Conservation (phyloP, 2,113 vertebrate genomes). For the Helogale parvula region DNA sequence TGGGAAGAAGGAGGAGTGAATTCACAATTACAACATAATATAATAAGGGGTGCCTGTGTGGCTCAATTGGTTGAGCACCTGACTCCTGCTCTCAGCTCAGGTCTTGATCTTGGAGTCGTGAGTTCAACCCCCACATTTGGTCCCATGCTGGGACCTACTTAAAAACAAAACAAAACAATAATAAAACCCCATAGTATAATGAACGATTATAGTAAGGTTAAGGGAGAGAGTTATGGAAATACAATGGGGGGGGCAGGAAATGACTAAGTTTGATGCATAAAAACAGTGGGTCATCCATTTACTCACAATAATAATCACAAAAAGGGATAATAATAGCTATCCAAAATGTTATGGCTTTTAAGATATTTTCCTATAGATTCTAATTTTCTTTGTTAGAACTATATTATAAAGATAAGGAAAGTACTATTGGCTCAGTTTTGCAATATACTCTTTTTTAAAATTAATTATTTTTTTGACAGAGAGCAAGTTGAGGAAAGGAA, state of each 20-base stretch:
- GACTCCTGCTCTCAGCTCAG: too few relatives aligned
- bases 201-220: background rate
- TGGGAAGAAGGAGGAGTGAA: background rate
- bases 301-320: background rate
- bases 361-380: background rate
- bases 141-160: too few relatives aligned
- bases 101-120: too few relatives aligned
- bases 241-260: rapidly evolving
- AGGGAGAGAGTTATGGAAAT: background rate
- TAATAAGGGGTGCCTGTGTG: background rate
- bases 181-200: background rate
- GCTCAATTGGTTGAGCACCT: too few relatives aligned
- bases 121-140: too few relatives aligned
- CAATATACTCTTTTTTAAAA: background rate
- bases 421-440: background rate
- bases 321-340: background rate
- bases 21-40: background rate
- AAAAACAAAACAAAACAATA: too few relatives aligned
- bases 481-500: too few relatives aligned
- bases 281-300: background rate
- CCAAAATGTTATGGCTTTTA: background rate
- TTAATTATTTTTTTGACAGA: too few relatives aligned
- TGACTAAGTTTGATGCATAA: background rate
- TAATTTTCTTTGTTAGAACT: background rate
- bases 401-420: background rate